phyloP scores from a whole-genome alignment of 2,113 vertebrate species.

The Haliaeetus leucogaster region DNA sequence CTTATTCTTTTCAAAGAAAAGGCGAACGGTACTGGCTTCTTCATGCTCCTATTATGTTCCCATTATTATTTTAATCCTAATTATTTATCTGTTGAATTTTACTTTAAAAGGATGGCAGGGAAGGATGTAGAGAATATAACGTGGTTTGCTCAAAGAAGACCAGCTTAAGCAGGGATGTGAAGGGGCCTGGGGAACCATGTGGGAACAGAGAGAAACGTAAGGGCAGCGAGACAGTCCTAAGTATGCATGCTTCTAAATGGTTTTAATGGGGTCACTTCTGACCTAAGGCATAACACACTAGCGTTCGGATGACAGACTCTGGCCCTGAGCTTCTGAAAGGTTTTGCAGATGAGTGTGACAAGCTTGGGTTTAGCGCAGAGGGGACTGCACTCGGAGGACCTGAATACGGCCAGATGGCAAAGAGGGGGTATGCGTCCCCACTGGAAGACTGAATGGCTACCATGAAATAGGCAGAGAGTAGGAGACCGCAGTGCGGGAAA shows the following conservation, averaged over 20 bases:
- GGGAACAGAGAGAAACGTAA: background rate
- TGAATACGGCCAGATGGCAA: background rate
- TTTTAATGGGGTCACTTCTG: slow-evolving; percentile 53
- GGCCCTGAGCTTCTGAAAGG: slow-evolving; percentile 1
- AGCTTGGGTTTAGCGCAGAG: background rate
- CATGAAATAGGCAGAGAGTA: background rate
- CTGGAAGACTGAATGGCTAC: background rate
- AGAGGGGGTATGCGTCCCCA: background rate
- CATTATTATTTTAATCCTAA: background rate
- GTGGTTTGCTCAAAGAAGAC: background rate
- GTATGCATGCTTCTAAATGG: background rate
- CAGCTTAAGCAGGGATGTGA: background rate
- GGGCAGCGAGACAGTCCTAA: background rate
- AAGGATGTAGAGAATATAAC: background rate
- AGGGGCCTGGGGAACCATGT: background rate
- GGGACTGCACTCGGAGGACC: background rate
- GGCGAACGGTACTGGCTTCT: background rate
- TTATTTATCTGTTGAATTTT: background rate
- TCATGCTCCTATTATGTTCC: background rate
- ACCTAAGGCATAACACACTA: background rate
- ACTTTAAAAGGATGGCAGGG: background rate
- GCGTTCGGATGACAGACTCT: background rate
- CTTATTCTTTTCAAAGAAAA: background rate
- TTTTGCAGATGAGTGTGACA: background rate
- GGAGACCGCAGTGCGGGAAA: background rate